Evolutionary conservation across 1,140 invertebrate species (phyloP).

Genomic region (Sipha flava): DNA sequence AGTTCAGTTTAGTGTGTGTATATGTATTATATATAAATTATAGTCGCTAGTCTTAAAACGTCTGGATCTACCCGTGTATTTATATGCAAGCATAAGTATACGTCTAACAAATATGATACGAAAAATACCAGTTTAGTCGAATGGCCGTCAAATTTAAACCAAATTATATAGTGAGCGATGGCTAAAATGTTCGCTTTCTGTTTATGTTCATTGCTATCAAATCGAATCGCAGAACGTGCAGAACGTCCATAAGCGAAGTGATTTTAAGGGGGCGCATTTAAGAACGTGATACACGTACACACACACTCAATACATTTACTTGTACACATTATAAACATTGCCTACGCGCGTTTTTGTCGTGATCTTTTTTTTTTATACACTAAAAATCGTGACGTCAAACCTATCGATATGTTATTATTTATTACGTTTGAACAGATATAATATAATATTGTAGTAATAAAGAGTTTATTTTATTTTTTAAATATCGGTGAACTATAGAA

Average conservation of each 20-base stretch:
- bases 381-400: not conserved
- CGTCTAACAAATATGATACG: no score
- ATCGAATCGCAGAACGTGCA: not conserved
- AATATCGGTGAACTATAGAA: not conserved
- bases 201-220: not conserved
- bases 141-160: no score
- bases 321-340: not conserved
- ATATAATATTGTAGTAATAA: not conserved
- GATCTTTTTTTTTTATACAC: not conserved
- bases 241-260: not conserved
- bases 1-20: no score
- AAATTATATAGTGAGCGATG: no score
- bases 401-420: not conserved
- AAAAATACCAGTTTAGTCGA: no score
- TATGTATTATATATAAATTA: no score
- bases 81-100: no score
- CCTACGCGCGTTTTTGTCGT: not conserved
- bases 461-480: not conserved
- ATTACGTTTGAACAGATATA: not conserved
- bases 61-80: no score
- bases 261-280: not conserved
- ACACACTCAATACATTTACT: not conserved
- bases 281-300: not conserved
- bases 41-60: no score
- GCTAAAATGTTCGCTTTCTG: not conserved